Evolutionary conservation across 2,797 vertebrate genomes (phyloP), one percentile per base, ranked within the genome.

Genomic region (Poecilia wingei): DNA sequence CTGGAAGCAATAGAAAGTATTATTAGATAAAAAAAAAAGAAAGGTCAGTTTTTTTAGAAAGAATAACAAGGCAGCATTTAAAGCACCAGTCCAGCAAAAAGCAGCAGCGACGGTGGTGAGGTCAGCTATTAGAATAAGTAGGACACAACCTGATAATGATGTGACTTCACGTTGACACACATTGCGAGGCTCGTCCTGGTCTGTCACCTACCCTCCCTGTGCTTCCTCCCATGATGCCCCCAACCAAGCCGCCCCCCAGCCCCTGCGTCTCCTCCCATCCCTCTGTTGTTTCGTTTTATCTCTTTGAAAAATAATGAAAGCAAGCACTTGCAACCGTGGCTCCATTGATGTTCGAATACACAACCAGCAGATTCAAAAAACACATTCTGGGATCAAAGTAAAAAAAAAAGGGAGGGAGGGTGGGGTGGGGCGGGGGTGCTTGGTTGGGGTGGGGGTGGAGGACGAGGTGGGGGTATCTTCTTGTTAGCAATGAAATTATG

Each of bases 311-410:
- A 98, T 97, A 97, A 97, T 97, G 96, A 97, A 97, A 97, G 96
- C 96, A 96, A 95, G 96, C 95, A 95, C 95, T 96, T 94, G 95
- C 95, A 95, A 96, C 93, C 86, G 91, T 93, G 93, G 96, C 96
- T 96, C 95, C 94, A 97, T 96, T 98, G 97, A 98, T 97, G 97
- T 97, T 96, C 84, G 86, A 97, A 97, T 96, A 97, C 96, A 97
- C 96, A 97, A 97, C 96, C 96, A 96, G 96, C 93, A 94, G 96
- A 96, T 97, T 97, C 96, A 97, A 96, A 94, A 61, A 95, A 94
- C 91, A 96, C 95, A 95, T 93, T 95, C 94, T 90, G 93, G 96
- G 97, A 98, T 98, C 97, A 98, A 98, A 98, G 97, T 93, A 89
- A 96, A 93, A 86, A 87, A 12, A 33, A 10, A 36, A 31, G 25